Evolutionary conservation across 2,888 invertebrate genomes (phyloP).

Genomic region (Iphiclides podalirius): DNA sequence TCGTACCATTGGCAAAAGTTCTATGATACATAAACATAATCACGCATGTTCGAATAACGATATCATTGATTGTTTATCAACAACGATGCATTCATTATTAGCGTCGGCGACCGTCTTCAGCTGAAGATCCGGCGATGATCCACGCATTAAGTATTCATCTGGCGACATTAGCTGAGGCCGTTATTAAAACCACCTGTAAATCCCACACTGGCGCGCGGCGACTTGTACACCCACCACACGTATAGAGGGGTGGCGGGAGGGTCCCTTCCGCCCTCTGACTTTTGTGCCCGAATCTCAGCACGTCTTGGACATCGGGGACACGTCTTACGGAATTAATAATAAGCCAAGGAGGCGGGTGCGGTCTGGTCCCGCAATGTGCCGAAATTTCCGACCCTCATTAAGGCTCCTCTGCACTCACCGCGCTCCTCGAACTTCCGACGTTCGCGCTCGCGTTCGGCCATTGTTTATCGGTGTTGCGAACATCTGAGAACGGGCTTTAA

Average conservation of each 20-base stretch:
- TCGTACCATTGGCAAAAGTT: too few relatives aligned
- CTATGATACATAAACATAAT: not conserved
- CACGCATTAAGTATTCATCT: constrained; percentile 78
- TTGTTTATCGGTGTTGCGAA: constrained; percentile 75
- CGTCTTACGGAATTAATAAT: constrained; percentile 81
- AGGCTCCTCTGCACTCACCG: constrained; percentile 73
- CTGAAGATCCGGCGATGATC: constrained; percentile 59
- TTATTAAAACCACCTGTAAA: constrained; percentile 80
- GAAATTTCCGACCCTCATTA: constrained; percentile 80
- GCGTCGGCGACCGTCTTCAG: constrained; percentile 43
- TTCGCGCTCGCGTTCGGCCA: constrained; percentile 65
- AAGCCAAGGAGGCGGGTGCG: constrained; percentile 78
- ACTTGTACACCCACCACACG: constrained; percentile 68
- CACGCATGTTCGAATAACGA: not conserved
- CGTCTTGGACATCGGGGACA: constrained; percentile 81
- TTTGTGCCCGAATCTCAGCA: constrained; percentile 79
- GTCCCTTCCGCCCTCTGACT: constrained; percentile 74
- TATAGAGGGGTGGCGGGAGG: constrained; percentile 41
- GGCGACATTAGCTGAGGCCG: constrained; percentile 73
- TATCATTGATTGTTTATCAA: too few relatives aligned
- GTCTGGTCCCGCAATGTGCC: constrained; percentile 74
- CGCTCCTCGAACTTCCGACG: constrained; percentile 69
- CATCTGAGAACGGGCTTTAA: constrained; percentile 72
- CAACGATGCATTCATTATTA: constrained; percentile 44
- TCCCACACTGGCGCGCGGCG: constrained; percentile 54